Evolutionary conservation across 2,797 vertebrate genomes (phyloP).

Genomic region (Lithobates sylvaticus): DNA sequence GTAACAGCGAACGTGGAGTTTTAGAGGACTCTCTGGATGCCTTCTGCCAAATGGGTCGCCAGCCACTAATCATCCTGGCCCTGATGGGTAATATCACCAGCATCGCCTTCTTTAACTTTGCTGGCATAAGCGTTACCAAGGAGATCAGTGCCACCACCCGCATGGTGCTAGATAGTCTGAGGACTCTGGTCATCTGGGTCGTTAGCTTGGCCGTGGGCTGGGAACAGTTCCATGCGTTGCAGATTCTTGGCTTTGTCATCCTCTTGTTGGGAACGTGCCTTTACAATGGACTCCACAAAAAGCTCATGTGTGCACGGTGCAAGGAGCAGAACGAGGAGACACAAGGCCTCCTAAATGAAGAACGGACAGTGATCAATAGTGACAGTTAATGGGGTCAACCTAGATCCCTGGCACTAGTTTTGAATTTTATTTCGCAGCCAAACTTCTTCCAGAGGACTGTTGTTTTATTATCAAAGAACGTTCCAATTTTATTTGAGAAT

Average conservation of each 20-base stretch:
- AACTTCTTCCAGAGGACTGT: too few relatives aligned
- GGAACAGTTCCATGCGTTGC: slow-evolving; percentile 88
- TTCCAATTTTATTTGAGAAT: background rate
- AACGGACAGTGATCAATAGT: slow-evolving; percentile 67
- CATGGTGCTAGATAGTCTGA: slow-evolving; percentile 96
- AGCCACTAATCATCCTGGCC: slow-evolving; percentile 86
- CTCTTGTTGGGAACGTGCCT: slow-evolving; percentile 84
- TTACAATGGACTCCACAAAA: slow-evolving; percentile 89
- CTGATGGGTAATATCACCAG: slow-evolving; percentile 90
- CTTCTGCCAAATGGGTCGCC: slow-evolving; percentile 89
- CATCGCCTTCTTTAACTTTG: slow-evolving; percentile 97
- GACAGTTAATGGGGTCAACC: slow-evolving; percentile 60
- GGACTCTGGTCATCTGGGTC: slow-evolving; percentile 90
- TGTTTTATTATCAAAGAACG: background rate
- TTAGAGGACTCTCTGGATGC: slow-evolving; percentile 90
- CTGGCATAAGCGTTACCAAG: slow-evolving; percentile 94
- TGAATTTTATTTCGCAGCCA: too few relatives aligned
- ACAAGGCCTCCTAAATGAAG: slow-evolving; percentile 65
- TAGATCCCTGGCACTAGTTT: background rate
- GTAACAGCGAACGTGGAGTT: slow-evolving; percentile 77
- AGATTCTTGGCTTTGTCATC: slow-evolving; percentile 89
- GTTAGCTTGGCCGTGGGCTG: slow-evolving; percentile 88
- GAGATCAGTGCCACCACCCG: slow-evolving; percentile 96
- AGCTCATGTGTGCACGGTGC: slow-evolving; percentile 72
- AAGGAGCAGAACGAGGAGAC: slow-evolving; percentile 47